phyloP scores from a whole-genome alignment of 2,888 invertebrate species.

The Entomobrya proxima region DNA sequence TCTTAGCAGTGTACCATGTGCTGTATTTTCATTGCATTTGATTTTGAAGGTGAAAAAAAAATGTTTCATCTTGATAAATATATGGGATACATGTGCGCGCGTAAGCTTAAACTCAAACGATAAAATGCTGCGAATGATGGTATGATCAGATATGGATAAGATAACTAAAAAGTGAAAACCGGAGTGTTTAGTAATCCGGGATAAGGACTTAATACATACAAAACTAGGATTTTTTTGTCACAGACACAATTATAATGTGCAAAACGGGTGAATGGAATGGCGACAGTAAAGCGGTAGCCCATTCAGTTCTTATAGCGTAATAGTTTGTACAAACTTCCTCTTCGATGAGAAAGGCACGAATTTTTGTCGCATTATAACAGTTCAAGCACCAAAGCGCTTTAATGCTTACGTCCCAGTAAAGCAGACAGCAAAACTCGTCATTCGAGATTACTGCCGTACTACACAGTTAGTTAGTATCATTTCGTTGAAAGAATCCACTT shows the following conservation, averaged over 20 bases:
- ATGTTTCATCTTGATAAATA: slow-evolving; percentile 42
- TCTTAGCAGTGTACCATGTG: background rate
- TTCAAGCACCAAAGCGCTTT: background rate
- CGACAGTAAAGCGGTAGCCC: background rate
- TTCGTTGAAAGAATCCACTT: slow-evolving; percentile 30
- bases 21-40: background rate
- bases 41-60: slow-evolving; percentile 19
- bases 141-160: background rate
- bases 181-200: background rate
- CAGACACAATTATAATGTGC: background rate
- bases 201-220: background rate
- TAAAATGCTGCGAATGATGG: background rate
- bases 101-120: background rate
- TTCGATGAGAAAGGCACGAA: background rate
- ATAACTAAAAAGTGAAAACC: slow-evolving; percentile 30
- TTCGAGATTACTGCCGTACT: background rate
- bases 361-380: slow-evolving; percentile 4
- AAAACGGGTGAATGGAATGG: background rate
- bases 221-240: slow-evolving; percentile 8
- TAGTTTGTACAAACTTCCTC: slow-evolving; percentile 52
- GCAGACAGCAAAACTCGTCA: background rate
- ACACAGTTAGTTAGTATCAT: background rate
- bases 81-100: background rate
- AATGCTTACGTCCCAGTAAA: background rate
- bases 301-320: background rate